These are phyloP conservation scores for Drosophila seclusa DNA, from an alignment of 2,888 invertebrate species.

Conservation along the genomic window DNA sequence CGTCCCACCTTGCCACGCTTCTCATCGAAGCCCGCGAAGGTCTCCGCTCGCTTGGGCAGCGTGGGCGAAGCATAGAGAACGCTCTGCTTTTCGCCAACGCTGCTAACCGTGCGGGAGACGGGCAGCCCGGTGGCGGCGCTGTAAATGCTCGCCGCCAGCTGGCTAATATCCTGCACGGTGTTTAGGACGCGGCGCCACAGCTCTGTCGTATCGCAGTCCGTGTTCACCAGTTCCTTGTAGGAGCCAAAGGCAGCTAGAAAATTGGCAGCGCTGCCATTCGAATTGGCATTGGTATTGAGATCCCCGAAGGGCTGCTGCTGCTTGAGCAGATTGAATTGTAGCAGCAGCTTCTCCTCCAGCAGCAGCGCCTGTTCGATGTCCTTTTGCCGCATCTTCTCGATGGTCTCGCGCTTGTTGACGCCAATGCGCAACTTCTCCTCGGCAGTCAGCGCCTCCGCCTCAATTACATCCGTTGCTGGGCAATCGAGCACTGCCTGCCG, in stretches of 20 bases:
- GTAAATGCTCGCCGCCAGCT: conserved; percentile 90
- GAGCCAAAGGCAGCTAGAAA: conserved; percentile 84
- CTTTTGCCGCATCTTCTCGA: conserved; percentile 93
- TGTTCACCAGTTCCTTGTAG: conserved; percentile 91
- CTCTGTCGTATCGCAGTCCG: conserved; percentile 91
- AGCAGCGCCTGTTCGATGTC: conserved; percentile 94
- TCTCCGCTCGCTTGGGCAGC: conserved; percentile 96
- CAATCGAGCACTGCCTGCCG: conserved; percentile 93
- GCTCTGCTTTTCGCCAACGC: conserved; percentile 96
- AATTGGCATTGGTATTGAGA: conserved; percentile 25
- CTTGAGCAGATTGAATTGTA: conserved; percentile 91
- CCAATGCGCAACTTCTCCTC: conserved; percentile 90
- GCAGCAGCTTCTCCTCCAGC: conserved; percentile 94
- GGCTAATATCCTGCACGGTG: conserved; percentile 88
- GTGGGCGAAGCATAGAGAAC: conserved; percentile 93
- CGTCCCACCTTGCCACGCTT: conserved; percentile 84
- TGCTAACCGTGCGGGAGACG: conserved; percentile 95
- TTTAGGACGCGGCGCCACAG: conserved; percentile 92
- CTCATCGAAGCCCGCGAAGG: conserved; percentile 97
- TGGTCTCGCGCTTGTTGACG: conserved; percentile 85
- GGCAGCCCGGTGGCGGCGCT: conserved; percentile 89
- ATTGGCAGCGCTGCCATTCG: conserved; percentile 81
- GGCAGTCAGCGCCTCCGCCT: conserved; percentile 89
- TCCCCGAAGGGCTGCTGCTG: conserved; percentile 80
- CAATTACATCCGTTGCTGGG: conserved; percentile 91